Conservation (phyloP, 1,140 invertebrate genomes). For the Andricus grossulariae region DNA sequence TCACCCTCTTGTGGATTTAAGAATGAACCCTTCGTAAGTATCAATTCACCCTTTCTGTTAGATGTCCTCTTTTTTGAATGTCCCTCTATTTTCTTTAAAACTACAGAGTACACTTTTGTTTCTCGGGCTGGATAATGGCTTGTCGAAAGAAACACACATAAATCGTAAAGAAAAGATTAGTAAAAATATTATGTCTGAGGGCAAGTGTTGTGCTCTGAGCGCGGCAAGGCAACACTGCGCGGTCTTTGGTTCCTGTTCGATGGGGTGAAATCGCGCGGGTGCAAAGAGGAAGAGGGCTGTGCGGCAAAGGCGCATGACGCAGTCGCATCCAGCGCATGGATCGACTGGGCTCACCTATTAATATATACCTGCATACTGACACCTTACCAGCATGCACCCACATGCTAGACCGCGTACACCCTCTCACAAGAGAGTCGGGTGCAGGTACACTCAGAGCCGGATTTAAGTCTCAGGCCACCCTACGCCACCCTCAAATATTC, state of each 20-base stretch:
- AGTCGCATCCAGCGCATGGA: slow-evolving; percentile 70
- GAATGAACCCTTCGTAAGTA: no score
- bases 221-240: slow-evolving; percentile 70
- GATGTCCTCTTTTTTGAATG: slow-evolving; percentile 5
- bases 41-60: no score
- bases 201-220: slow-evolving; percentile 69
- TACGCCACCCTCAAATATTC: no score
- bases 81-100: slow-evolving; percentile 2
- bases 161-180: slow-evolving; percentile 55
- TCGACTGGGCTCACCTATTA: slow-evolving; percentile 63
- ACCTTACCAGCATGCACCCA: slow-evolving; percentile 15
- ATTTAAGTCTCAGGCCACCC: background rate
- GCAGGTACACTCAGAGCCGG: slow-evolving; percentile 11
- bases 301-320: slow-evolving; percentile 65
- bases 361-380: slow-evolving; percentile 55
- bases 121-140: slow-evolving; percentile 18
- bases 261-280: slow-evolving; percentile 41
- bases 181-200: slow-evolving; percentile 59
- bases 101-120: background rate
- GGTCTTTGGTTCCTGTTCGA: slow-evolving; percentile 54
- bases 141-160: slow-evolving; percentile 54
- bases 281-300: slow-evolving; percentile 35
- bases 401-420: slow-evolving; percentile 23
- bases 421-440: background rate
- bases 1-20: no score